Conservation (phyloP, 2,113 vertebrate genomes). For the Pseudorasbora parva region DNA sequence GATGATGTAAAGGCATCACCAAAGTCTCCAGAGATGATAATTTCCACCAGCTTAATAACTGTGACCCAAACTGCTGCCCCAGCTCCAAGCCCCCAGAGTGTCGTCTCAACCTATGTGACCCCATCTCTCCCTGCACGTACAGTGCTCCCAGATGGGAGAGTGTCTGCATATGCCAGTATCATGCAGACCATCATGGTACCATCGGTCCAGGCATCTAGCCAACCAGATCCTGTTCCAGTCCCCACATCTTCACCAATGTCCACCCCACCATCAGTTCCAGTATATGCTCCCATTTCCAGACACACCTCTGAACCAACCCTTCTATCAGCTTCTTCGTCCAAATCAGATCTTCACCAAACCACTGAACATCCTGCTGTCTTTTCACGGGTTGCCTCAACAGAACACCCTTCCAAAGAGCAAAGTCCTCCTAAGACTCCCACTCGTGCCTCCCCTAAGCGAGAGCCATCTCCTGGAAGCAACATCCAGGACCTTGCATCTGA, state of each 20-base stretch:
- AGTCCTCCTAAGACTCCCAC: conserved; percentile 69
- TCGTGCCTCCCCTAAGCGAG: conserved; percentile 61
- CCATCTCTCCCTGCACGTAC: conserved; percentile 64
- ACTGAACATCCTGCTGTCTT: conserved; percentile 80
- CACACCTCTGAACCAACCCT: conserved; percentile 39
- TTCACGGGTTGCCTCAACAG: conserved; percentile 77
- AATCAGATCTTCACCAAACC: conserved; percentile 55
- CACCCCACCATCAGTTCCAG: conserved; percentile 29
- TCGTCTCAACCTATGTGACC: conserved; percentile 59
- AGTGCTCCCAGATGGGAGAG: conserved; percentile 77
- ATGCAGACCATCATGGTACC: conserved; percentile 87
- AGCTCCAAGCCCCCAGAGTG: conserved; percentile 53
- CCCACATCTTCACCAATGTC: conserved; percentile 34
- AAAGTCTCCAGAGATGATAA: conserved; percentile 66
- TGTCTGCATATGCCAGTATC: conserved; percentile 88
- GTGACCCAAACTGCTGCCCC: conserved; percentile 62
- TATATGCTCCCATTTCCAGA: conserved; percentile 44
- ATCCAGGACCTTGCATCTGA: conserved; percentile 90
- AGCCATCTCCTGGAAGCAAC: conserved; percentile 58
- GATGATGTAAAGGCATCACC: conserved; percentile 50
- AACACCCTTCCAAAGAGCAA: conserved; percentile 73
- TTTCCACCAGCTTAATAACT: conserved; percentile 66
- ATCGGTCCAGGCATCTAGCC: conserved; percentile 59
- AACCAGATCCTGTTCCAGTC: conserved; percentile 26
- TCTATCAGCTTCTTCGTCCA: conserved; percentile 53